A percentile compares a stretch with the other conserved stretches of the same genome.
phyloP scores from a whole-genome alignment of 2,113 vertebrate genomes.

The Aphyosemion australe region DNA sequence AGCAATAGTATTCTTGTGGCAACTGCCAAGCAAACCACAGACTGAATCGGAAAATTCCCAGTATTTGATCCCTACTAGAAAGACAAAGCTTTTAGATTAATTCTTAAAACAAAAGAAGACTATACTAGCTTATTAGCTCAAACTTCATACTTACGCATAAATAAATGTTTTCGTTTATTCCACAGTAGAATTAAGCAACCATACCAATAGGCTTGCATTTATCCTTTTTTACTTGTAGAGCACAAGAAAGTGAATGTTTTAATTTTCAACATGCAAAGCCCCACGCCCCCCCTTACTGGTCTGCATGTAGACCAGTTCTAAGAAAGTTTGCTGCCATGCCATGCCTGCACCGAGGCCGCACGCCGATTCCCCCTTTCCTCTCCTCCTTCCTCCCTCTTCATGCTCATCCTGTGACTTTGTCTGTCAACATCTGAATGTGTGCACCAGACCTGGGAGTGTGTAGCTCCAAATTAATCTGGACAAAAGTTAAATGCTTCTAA shows the following conservation, averaged over 20 bases:
- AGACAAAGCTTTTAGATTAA: too few species aligned
- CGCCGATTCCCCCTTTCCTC: slow-evolving; percentile 17
- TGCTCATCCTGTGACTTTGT: slow-evolving; percentile 36
- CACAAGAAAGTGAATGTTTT: slow-evolving; percentile 33
- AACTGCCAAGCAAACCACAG: not conserved
- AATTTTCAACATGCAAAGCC: slow-evolving; percentile 15
- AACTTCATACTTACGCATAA: too few species aligned
- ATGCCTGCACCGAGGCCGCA: slow-evolving; percentile 64
- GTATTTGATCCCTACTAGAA: too few species aligned
- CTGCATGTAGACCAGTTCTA: slow-evolving; percentile 58
- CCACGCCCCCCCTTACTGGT: slow-evolving; percentile 1
- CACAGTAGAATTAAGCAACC: not conserved
- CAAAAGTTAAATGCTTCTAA: not conserved
- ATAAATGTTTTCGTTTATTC: too few species aligned
- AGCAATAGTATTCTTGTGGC: too few species aligned
- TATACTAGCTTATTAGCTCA: too few species aligned
- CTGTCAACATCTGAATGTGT: slow-evolving; percentile 51
- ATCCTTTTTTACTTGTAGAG: slow-evolving; percentile 11
- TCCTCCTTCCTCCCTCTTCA: slow-evolving; percentile 11
- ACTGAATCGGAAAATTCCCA: not conserved
- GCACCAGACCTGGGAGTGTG: slow-evolving; percentile 23
- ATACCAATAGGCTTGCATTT: not conserved
- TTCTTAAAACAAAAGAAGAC: too few species aligned
- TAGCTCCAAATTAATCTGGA: not conserved
- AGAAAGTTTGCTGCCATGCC: slow-evolving; percentile 39